Evolutionary conservation across 2,113 vertebrate genomes (phyloP).

Genomic region (Salvator merianae): DNA sequence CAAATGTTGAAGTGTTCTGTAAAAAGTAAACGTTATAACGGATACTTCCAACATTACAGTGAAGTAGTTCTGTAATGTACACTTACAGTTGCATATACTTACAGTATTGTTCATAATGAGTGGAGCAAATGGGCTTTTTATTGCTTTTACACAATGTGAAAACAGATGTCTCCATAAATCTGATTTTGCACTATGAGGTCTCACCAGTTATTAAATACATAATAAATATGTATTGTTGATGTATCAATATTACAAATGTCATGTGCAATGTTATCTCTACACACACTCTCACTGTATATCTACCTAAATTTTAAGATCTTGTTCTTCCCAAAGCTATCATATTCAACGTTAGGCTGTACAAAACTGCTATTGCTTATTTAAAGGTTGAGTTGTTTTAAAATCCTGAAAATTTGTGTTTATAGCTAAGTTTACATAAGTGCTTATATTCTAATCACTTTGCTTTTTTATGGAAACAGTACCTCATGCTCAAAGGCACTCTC

Average conservation of each 20-base stretch:
- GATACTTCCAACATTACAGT: not conserved
- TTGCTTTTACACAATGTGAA: not conserved
- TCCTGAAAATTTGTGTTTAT: not conserved
- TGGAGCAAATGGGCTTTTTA: too few relatives aligned
- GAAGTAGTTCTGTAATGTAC: not conserved
- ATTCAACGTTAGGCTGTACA: not conserved
- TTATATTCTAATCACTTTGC: not conserved
- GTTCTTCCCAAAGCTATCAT: not conserved
- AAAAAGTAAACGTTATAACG: not conserved
- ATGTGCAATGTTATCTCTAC: not conserved
- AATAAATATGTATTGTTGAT: not conserved
- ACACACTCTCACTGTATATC: not conserved
- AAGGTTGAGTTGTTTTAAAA: not conserved
- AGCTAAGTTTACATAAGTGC: not conserved
- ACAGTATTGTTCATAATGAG: too few relatives aligned
- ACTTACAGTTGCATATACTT: too few relatives aligned
- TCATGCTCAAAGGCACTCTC: not conserved
- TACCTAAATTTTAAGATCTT: not conserved
- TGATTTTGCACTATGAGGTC: not conserved
- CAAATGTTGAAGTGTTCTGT: too few relatives aligned
- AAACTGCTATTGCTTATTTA: not conserved
- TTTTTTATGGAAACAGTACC: fast-evolving
- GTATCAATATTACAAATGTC: not conserved
- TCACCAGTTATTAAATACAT: not conserved
- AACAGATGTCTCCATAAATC: not conserved